Conservation (phyloP, 2,113 vertebrate genomes). For the Tauraco erythrolophus region DNA sequence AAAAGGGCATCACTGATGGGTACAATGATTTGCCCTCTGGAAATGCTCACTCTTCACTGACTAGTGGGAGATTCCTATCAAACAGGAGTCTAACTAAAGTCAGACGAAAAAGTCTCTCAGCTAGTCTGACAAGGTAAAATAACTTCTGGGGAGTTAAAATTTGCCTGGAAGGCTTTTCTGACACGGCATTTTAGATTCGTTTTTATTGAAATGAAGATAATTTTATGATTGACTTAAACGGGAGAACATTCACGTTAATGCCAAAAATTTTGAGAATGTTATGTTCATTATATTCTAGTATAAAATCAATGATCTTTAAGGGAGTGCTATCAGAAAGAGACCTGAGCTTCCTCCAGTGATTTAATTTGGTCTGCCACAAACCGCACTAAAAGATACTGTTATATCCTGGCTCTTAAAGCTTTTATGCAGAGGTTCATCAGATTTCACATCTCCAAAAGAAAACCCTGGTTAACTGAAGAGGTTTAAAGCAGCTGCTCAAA, state of each 20-base stretch:
- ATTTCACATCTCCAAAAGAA: neutral
- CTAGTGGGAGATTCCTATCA: neutral
- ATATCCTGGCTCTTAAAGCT: neutral
- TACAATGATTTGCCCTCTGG: neutral
- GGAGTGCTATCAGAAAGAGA: neutral
- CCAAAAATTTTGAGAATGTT: neutral
- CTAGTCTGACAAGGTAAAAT: neutral
- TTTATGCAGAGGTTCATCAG: neutral
- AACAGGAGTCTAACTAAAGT: neutral
- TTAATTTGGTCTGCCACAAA: neutral
- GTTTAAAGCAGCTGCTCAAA: neutral
- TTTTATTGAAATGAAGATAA: neutral
- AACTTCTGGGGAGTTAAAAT: neutral
- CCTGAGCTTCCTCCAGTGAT: neutral
- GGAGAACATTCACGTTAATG: neutral
- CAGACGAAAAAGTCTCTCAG: neutral
- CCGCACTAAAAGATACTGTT: neutral
- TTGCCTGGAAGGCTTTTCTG: neutral
- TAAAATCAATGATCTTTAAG: neutral
- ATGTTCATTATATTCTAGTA: neutral
- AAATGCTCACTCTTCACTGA: neutral
- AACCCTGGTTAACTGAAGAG: neutral
- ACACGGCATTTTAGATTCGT: neutral
- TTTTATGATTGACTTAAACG: neutral
- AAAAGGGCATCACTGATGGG: neutral